phyloP scores from a whole-genome alignment of 2,113 vertebrate species.

The Lates calcarifer region DNA sequence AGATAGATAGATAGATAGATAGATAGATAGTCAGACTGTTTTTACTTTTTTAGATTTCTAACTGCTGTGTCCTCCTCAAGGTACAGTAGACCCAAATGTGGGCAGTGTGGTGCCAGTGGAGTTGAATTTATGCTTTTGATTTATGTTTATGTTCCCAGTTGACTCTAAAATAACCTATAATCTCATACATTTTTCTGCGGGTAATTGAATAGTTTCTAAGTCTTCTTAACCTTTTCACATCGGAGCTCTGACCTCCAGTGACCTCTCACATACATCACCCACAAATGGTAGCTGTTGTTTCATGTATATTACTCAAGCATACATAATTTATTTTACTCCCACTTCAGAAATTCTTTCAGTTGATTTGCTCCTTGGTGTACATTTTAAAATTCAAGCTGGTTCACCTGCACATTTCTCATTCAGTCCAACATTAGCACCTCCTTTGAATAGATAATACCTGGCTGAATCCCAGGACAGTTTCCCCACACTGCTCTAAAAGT shows the following conservation, averaged over 20 bases:
- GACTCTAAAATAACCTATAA: conserved; percentile 29
- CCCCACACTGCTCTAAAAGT: conserved; percentile 3
- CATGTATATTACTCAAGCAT: neutral
- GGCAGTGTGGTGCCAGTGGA: neutral
- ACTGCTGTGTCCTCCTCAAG: neutral
- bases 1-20: no score
- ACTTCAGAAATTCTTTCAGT: conserved; percentile 28
- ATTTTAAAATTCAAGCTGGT: conserved; percentile 61
- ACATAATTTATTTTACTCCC: conserved; percentile 16
- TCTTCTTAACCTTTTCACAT: conserved; percentile 6
- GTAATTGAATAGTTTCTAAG: neutral
- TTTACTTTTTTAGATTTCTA: neutral
- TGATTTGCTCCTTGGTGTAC: neutral
- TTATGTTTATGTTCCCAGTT: neutral
- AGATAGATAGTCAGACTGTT: neutral
- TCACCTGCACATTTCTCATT: conserved; percentile 51
- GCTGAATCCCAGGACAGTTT: conserved; percentile 39
- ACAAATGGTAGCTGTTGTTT: neutral
- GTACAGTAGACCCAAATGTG: neutral
- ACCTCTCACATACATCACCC: conserved; percentile 5
- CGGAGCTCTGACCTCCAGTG: conserved; percentile 20
- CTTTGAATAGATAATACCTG: conserved; percentile 58
- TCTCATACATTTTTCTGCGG: neutral
- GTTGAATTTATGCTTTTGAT: conserved; percentile 7
- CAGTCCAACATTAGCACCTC: conserved; percentile 35